phyloP scores from a whole-genome alignment of 2,888 invertebrate genomes.

The Tenthredo mesomela region DNA sequence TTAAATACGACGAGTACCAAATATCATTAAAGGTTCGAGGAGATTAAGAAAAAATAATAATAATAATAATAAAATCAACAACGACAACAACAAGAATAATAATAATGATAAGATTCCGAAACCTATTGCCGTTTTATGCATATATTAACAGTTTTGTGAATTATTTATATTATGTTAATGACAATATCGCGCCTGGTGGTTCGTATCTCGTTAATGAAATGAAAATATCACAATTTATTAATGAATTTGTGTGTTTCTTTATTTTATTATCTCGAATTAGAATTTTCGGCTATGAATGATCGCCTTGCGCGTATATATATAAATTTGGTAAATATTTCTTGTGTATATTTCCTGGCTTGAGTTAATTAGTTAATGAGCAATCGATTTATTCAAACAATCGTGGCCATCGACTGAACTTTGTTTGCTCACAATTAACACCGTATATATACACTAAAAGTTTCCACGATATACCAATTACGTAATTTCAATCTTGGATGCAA shows the following conservation, averaged over 20 bases:
- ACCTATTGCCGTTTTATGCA: neutral
- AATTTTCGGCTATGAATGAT: neutral
- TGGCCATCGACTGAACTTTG: neutral
- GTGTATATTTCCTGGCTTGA: neutral
- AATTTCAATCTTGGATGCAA: slow-evolving; percentile 18
- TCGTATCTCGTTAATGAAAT: neutral
- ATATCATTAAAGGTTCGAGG: slow-evolving; percentile 10
- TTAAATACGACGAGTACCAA: neutral
- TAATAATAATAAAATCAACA: neutral
- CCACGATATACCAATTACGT: slow-evolving; percentile 22
- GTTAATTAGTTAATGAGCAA: neutral
- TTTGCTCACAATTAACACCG: neutral
- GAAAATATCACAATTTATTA: neutral
- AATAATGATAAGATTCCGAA: neutral
- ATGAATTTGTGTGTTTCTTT: neutral
- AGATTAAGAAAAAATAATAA: neutral
- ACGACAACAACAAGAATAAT: neutral
- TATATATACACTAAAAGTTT: slow-evolving; percentile 19
- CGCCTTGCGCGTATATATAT: too few relatives aligned
- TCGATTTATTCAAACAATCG: neutral
- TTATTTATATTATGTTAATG: neutral
- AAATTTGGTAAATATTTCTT: neutral
- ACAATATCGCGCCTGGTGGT: neutral
- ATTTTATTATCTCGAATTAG: neutral
- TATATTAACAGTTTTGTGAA: neutral